phyloP scores from a whole-genome alignment of 2,888 invertebrate species.

The Leucania comma region DNA sequence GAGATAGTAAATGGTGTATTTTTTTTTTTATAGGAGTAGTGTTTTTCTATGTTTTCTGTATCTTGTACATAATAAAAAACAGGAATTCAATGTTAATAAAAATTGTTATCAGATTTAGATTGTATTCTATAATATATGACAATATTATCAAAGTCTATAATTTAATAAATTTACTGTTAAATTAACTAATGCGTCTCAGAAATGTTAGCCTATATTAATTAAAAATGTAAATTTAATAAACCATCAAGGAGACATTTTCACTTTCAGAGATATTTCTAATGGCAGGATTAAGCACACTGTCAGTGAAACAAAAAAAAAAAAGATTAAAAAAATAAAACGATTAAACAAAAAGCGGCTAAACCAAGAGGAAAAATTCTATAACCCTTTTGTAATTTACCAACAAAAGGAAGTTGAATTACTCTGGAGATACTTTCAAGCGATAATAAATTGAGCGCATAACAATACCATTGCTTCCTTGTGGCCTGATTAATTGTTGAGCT shows the following conservation, averaged over 20 bases:
- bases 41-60: too few species aligned
- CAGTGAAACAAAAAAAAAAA: slow-evolving; percentile 49
- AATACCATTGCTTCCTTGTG: slow-evolving; percentile 71
- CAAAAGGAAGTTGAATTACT: slow-evolving; percentile 75
- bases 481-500: slow-evolving; percentile 71
- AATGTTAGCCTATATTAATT: too few species aligned
- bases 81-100: too few species aligned
- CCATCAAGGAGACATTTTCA: not conserved
- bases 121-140: too few species aligned
- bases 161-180: too few species aligned
- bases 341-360: slow-evolving; percentile 41
- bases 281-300: not conserved
- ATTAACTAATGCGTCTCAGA: too few species aligned
- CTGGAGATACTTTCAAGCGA: slow-evolving; percentile 71
- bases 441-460: slow-evolving; percentile 77
- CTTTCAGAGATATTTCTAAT: not conserved
- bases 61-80: too few species aligned
- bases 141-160: too few species aligned
- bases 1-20: too few species aligned
- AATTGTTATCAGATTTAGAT: too few species aligned
- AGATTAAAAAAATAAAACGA: slow-evolving; percentile 25
- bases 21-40: too few species aligned
- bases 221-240: too few species aligned
- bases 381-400: slow-evolving; percentile 75
- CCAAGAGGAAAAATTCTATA: slow-evolving; percentile 65